Conservation (phyloP, 2,888 invertebrate genomes). For the Drosophila imparisetae region DNA sequence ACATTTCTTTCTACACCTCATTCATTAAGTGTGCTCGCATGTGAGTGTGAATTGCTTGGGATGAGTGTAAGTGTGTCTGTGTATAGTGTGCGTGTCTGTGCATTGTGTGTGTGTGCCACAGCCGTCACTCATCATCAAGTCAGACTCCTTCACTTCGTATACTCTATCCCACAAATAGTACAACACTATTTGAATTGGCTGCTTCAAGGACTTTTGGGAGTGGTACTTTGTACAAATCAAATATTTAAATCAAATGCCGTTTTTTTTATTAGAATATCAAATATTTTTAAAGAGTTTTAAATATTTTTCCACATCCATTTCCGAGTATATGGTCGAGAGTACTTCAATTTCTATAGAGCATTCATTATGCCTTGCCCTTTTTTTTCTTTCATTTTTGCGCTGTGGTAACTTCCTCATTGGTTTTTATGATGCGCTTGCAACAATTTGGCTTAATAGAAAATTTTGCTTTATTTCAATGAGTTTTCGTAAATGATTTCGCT, state of each 20-base stretch:
- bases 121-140: slow-evolving; percentile 22
- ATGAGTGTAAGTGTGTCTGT: slow-evolving; percentile 23
- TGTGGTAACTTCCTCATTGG: slow-evolving; percentile 5
- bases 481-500: slow-evolving; percentile 46
- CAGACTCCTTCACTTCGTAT: slow-evolving; percentile 13
- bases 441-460: slow-evolving; percentile 61
- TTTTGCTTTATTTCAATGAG: slow-evolving; percentile 58
- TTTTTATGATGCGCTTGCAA: slow-evolving; percentile 49
- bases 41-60: slow-evolving; percentile 20
- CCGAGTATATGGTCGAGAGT: neutral
- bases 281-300: neutral
- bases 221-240: neutral
- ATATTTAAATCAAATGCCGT: neutral
- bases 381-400: neutral
- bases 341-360: neutral
- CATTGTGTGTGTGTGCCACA: slow-evolving; percentile 34
- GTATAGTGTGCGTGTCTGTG: slow-evolving; percentile 19
- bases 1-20: slow-evolving; percentile 68
- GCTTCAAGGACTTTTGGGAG: neutral
- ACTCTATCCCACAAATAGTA: slow-evolving; percentile 20
- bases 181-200: slow-evolving; percentile 9
- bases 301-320: neutral
- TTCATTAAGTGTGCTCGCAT: slow-evolving; percentile 57
- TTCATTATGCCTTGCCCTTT: slow-evolving; percentile 1
- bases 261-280: neutral